Evolutionary conservation across 2,888 invertebrate genomes (phyloP), one percentile per base, ranked within the genome.

Genomic region (Synanthedon andrenaeformis): DNA sequence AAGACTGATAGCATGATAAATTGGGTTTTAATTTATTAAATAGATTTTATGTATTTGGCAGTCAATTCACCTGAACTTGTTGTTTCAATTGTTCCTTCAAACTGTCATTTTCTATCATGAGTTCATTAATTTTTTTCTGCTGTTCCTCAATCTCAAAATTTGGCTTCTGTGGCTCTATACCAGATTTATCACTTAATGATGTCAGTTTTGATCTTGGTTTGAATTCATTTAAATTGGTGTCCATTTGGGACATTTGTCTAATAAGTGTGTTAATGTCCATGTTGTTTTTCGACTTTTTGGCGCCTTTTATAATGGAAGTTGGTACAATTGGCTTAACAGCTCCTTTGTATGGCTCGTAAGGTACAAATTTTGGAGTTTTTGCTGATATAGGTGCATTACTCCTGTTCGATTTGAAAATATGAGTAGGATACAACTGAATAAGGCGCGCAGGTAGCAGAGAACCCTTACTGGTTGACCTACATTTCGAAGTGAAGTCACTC

Each of bases 261-360:
- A 92, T 93, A 54, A 94, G 82, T 28, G 91, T 89, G 55, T 89
- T 90, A 49, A 92, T 90, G 62, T 92, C 92, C 69, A 92, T 86
- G 65, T 91, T 91, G 60, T 91, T 91, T 63, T 64, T 83, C 0
- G 82, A 86, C 59, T 78, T 82, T 60, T 80, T 82, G n/a, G 66
- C 62, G n/a, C 73, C 70, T 67, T 79, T 82, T 17, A 70, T 67
- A 52, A 79, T 77, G 57, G 86, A 74, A 58, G 78, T 77, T 0
- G 92, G 90, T 17, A 92, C 85, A 58, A 96, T 94, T 6, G 94
- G 94, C 69, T 92, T 93, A 0, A 95, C 93, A 52, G 96, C 95
- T 13, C 92, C 95, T 67, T 95, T 92, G 69, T 96, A 96, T 0
- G 96, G 96, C 69, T 96, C 96, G 63, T 94, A 95, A 0, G 96